Evolutionary conservation across 2,113 vertebrate genomes (phyloP), one percentile per base, ranked within the genome.

Genomic region (Aleadryas rufinucha): DNA sequence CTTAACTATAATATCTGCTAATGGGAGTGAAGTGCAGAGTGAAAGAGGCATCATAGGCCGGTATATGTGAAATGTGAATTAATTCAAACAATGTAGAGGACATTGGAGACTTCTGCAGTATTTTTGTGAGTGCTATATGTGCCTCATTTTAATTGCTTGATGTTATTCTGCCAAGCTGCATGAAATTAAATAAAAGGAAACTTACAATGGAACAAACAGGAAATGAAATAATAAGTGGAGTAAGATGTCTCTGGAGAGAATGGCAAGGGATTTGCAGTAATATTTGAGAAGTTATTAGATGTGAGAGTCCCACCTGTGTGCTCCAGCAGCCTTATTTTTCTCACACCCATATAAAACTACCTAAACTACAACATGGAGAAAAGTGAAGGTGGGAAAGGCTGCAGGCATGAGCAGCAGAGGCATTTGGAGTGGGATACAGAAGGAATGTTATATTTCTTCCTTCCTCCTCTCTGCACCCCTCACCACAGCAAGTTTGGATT

Each of bases 211-310:
- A 90, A 90, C 59, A 93, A 95, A 94, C 79, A 95, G 88, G 88
- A 93, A 95, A 92, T 90, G 35, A 96, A 96, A 94, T 83, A 90
- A 9, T 85, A 85, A 85, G 50, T 80, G n/a, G 59, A 72, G 56
- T 92, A 63, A 90, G 82, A 52, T 86, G 50, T 87, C 87, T 95
- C 70, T 95, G 74, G 85, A 89, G 90, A 84, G 47, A 71, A 64
- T 41, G 47, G 56, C 0, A 31, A 81, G 92, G 92, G 86, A 89
- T 77, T 93, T 95, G 52, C 77, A 33, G 88, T 66, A 90, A 90
- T 94, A 86, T 86, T 74, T 88, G 64, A 90, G 47, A 92, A 71
- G 76, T 90, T 93, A 94, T 94, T 96, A 75, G 80, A 88, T 78
- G n/a, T 49, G 88, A 93, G 86, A 94, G 69, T 91, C 79, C 72